These are phyloP conservation scores for Elaeidobius kamerunicus DNA, from an alignment of 2,888 invertebrate species.

Conservation along the genomic window DNA sequence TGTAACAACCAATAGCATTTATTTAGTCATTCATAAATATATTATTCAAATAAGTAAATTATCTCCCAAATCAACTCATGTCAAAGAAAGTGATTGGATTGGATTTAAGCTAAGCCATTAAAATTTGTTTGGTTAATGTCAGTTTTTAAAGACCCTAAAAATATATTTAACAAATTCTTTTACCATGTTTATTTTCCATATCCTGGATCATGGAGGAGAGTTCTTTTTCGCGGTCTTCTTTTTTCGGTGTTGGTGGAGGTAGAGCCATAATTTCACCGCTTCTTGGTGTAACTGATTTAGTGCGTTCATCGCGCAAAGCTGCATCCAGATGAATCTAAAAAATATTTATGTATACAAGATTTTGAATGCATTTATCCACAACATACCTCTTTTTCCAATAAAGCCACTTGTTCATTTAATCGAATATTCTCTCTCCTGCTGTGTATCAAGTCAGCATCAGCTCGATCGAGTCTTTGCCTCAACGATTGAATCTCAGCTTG, in stretches of 20 bases:
- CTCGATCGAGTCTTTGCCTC: constrained; percentile 72
- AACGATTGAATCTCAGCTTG: constrained; percentile 75
- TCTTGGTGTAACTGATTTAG: constrained; percentile 36
- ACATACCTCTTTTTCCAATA: constrained; percentile 75
- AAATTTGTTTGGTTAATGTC: background rate
- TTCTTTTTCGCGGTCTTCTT: constrained; percentile 59
- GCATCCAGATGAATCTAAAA: constrained; percentile 45
- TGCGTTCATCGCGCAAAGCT: constrained; percentile 45
- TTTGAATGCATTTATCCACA: background rate
- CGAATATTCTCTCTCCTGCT: constrained; percentile 77
- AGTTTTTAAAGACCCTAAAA: no score
- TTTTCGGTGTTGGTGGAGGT: constrained; percentile 42
- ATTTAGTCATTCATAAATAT: constrained; percentile 4
- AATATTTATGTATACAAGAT: background rate
- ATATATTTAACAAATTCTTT: no score
- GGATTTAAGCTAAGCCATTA: background rate
- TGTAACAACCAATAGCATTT: constrained; percentile 53
- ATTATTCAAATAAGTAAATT: background rate
- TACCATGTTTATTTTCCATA: constrained; percentile 83
- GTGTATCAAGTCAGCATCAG: constrained; percentile 77
- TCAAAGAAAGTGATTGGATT: constrained; percentile 31
- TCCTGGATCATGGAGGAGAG: constrained; percentile 70
- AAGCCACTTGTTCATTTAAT: constrained; percentile 73
- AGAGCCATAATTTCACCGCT: constrained; percentile 42
- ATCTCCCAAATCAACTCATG: constrained; percentile 48